phyloP scores from a whole-genome alignment of 2,797 vertebrate genomes.

The Philypnodon macrostomus region DNA sequence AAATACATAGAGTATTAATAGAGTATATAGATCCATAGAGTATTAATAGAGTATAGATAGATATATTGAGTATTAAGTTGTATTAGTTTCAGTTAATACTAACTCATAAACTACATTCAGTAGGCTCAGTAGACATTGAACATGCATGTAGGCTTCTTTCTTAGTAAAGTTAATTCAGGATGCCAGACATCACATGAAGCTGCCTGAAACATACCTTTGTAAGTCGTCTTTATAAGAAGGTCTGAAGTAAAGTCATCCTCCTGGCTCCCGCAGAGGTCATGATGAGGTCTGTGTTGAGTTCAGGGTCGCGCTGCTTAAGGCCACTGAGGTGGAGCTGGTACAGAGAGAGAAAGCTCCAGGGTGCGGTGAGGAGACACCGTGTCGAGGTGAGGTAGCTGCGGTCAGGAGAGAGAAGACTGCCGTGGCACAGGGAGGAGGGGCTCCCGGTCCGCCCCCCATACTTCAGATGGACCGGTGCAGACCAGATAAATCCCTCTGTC shows the following conservation, averaged over 20 bases:
- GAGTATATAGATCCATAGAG: too few species aligned
- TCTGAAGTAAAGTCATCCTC: slow-evolving; percentile 24
- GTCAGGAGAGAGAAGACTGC: slow-evolving; percentile 15
- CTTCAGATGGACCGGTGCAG: slow-evolving; percentile 14
- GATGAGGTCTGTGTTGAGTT: background rate
- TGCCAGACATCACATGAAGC: too few species aligned
- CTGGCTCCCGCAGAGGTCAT: slow-evolving; percentile 36
- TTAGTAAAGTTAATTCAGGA: too few species aligned
- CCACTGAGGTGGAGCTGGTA: slow-evolving; percentile 43
- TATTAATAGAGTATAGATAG: slow-evolving; percentile 25
- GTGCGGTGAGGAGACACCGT: slow-evolving; percentile 38
- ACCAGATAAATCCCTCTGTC: background rate
- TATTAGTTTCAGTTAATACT: too few species aligned
- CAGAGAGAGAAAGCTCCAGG: slow-evolving; percentile 8
- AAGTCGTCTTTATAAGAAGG: slow-evolving; percentile 33
- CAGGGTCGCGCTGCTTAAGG: slow-evolving; percentile 25
- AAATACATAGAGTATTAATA: too few species aligned
- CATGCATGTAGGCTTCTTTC: too few species aligned
- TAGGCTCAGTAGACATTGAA: too few species aligned
- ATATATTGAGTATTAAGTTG: background rate
- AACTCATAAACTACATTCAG: too few species aligned
- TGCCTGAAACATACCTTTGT: slow-evolving; percentile 59
- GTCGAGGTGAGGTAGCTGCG: slow-evolving; percentile 48
- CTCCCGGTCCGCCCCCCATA: slow-evolving; percentile 32
- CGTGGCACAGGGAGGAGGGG: slow-evolving; percentile 23